Base-by-base conservation (phyloP, 2,113 vertebrate genomes). In the Serinus canaria region DNA sequence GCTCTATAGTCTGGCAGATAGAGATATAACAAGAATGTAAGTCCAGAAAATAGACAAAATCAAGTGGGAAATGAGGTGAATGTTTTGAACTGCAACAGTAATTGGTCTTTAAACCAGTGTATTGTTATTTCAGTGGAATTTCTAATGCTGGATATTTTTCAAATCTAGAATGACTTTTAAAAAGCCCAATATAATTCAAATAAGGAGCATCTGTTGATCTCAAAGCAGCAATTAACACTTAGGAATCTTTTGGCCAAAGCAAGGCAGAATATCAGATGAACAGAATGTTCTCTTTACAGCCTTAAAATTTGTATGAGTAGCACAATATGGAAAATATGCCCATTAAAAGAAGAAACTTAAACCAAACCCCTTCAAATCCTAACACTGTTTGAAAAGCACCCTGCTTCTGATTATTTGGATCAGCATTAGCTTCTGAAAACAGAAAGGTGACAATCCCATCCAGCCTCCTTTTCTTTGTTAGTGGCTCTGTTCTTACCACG, bases 361-460 rank as follows among this genome's bases (percentile, higher is more conserved):
- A 95, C n/a, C 31, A 72, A 92, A 94, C 41, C 80, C 10, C 59
- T 95, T 92, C 22, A 94, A 87, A 90, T 47, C 20, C 73, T 90
- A 69, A 64, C 49, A 43, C 50, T 82, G 50, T 87, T 91, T 14
- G 9, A 96, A 97, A 96, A 92, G 59, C 70, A 93, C 70, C 53
- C 91, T 56, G 76, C 35, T 79, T 92, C 88, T 94, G 80, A 74
- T 67, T 96, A 87, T 94, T 93, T 94, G 46, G 43, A 43, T 63
- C 68, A 77, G n/a, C 23, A 43, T 37, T 77, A 58, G 6, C n/a
- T 93, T 90, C 64, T 87, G 67, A 70, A 92, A 85, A 78, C 24
- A 78, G 62, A 63, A 63, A 64, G 33, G 23, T 82, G 46, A 53
- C 83, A 68, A 33, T 67, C 19, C 18, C n/a, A 72, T 41, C 30